A percentile compares a stretch with the other conserved stretches of the same genome.
Evolutionary conservation across 2,888 invertebrate genomes (phyloP).

Genomic region (Torymus aiolomorphi): DNA sequence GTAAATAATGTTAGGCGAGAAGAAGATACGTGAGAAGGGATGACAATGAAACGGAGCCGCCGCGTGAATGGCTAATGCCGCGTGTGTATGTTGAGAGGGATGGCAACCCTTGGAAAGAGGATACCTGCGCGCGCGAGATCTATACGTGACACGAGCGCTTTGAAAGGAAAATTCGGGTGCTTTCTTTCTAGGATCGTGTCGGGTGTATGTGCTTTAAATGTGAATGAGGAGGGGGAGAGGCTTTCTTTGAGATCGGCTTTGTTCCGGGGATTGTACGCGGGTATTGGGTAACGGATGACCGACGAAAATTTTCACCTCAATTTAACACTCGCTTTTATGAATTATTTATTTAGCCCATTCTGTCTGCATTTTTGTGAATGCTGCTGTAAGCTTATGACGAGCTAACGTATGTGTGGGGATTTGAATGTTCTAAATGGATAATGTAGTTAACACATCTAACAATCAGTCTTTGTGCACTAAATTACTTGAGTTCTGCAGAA

Average conservation of each 20-base stretch:
- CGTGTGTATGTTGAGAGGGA: background rate
- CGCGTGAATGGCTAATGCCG: constrained; percentile 22
- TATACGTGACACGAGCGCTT: constrained; percentile 2
- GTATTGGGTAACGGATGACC: constrained; percentile 9
- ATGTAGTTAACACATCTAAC: too few relatives aligned
- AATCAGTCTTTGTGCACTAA: too few relatives aligned
- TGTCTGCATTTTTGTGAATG: too few relatives aligned
- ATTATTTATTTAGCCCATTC: background rate
- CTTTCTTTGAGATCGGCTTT: too few relatives aligned
- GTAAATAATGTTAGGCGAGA: constrained; percentile 41
- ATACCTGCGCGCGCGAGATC: constrained; percentile 11
- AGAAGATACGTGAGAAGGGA: constrained; percentile 46
- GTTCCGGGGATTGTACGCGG: too few relatives aligned
- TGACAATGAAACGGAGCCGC: constrained; percentile 25
- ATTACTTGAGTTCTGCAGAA: too few relatives aligned
- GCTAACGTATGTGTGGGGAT: too few relatives aligned
- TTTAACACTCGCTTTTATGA: constrained; percentile 4
- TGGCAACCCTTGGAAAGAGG: constrained; percentile 8
- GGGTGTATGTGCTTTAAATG: background rate
- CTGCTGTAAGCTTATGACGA: too few relatives aligned
- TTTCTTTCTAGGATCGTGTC: background rate
- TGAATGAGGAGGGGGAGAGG: background rate
- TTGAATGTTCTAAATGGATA: too few relatives aligned
- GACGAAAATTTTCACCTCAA: background rate
- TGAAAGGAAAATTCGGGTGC: constrained; percentile 21